phyloP scores from a whole-genome alignment of 2,888 invertebrate genomes.

The Pasiphila rectangulata region DNA sequence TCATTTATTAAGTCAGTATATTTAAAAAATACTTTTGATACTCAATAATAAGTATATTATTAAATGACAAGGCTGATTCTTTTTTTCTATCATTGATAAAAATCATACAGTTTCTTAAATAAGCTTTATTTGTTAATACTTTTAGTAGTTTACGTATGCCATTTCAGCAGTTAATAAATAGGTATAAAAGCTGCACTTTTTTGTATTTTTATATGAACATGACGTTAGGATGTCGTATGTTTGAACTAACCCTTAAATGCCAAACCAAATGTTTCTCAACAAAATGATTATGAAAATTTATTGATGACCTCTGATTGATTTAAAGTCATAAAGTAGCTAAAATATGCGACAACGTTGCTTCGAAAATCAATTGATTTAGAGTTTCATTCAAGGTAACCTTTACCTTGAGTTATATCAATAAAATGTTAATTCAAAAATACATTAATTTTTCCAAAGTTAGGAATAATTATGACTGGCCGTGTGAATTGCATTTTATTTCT shows the following conservation, averaged over 20 bases:
- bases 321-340: conserved; percentile 18
- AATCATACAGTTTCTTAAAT: too few species aligned
- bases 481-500: background rate
- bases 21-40: too few species aligned
- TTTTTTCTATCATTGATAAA: too few species aligned
- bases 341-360: conserved; percentile 8
- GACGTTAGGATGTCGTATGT: background rate
- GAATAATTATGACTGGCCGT: background rate
- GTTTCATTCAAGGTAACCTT: conserved; percentile 11
- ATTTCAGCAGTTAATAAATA: too few species aligned
- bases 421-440: background rate
- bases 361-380: conserved; percentile 12
- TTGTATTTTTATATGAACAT: too few species aligned
- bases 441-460: background rate
- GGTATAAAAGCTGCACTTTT: too few species aligned
- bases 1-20: too few species aligned
- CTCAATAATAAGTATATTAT: too few species aligned
- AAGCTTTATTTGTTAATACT: too few species aligned
- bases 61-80: background rate
- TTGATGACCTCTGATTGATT: conserved; percentile 23
- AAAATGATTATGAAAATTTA: conserved; percentile 23
- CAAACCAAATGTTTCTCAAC: conserved; percentile 20
- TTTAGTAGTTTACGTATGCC: too few species aligned
- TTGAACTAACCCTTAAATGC: conserved; percentile 3
- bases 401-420: background rate